Base-by-base conservation (phyloP, 2,888 invertebrate genomes). In the Stenotaenia linearis region DNA sequence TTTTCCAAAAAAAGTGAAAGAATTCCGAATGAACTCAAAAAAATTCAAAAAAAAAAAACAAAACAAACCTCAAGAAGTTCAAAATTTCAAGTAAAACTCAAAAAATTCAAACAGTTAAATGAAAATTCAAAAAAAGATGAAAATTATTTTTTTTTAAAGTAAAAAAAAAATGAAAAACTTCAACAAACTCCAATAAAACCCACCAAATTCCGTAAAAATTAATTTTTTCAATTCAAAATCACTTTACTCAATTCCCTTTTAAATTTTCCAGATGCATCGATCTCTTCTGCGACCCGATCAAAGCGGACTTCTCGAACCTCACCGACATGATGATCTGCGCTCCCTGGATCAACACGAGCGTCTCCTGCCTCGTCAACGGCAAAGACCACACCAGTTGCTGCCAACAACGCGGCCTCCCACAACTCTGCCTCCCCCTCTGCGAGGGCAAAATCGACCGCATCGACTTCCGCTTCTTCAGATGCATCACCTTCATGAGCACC, bases 321-420 rank as follows among this genome's bases (percentile, higher is more conserved):
- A 92, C 94, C 74, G 94, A 94, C 85, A 88, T 94, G 85, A 94
- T 95, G 93, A 93, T 94, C 61, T 95, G 94, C 86, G 94, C 94
- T 0, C 94, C 94, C 0, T 94, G 94, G 93, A 93, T 93, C 0
- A 90, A 91, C 3, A 91, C 91, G 32, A 93, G 93, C 0, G 94
- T 94, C 85, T 90, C 91, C 10, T 94, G 94, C 84, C 88, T 94
- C 80, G 91, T 93, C 69, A 93, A 94, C 82, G 91, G 92, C 0
- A 89, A 92, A 84, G 94, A 95, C 87, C 94, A 94, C 85, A 91
- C 93, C 0, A 91, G 92, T 0, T 95, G 94, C 86, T 94, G 94
- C 84, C 88, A 90, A 30, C 89, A 91, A 0, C 87, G 93, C 78
- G 94, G 94, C 0, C 88, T 95, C 35, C 93, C 94, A 0, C 89